phyloP scores from a whole-genome alignment of 2,888 invertebrate genomes.

The Idaea biselata region DNA sequence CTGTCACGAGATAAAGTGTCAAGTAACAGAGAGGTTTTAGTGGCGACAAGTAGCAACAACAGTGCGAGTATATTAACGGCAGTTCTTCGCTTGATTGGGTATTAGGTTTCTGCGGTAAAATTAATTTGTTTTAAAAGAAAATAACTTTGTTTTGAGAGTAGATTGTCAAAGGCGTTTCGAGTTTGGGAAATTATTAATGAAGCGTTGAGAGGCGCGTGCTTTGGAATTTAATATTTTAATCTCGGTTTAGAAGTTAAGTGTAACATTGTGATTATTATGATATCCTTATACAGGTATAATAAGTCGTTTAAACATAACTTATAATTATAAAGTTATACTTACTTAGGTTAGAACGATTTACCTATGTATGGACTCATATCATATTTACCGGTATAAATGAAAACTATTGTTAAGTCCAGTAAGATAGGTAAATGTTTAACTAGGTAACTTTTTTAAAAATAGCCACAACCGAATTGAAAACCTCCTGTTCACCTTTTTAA shows the following conservation, averaged over 20 bases:
- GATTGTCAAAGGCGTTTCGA: constrained; percentile 4
- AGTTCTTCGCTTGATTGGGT: constrained; percentile 38
- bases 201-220: neutral
- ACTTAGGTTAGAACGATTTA: too few relatives aligned
- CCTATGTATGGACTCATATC: too few relatives aligned
- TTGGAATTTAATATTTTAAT: neutral
- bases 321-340: too few relatives aligned
- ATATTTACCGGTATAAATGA: too few relatives aligned
- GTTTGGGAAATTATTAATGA: constrained; percentile 10
- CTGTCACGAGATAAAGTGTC: constrained; percentile 37
- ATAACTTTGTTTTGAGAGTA: neutral
- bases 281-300: neutral
- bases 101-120: constrained; percentile 36
- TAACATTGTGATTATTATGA: neutral
- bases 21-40: constrained; percentile 62
- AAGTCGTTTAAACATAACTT: too few relatives aligned
- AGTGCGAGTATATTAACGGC: constrained; percentile 57
- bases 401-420: too few relatives aligned
- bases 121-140: constrained; percentile 22
- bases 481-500: too few relatives aligned
- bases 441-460: too few relatives aligned
- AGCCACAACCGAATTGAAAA: too few relatives aligned
- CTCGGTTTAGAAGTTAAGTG: too few relatives aligned
- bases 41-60: constrained; percentile 73
- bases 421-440: too few relatives aligned